These are phyloP conservation scores for Bradypus variegatus DNA, from an alignment of 2,797 vertebrate genomes.

Conservation along the genomic window DNA sequence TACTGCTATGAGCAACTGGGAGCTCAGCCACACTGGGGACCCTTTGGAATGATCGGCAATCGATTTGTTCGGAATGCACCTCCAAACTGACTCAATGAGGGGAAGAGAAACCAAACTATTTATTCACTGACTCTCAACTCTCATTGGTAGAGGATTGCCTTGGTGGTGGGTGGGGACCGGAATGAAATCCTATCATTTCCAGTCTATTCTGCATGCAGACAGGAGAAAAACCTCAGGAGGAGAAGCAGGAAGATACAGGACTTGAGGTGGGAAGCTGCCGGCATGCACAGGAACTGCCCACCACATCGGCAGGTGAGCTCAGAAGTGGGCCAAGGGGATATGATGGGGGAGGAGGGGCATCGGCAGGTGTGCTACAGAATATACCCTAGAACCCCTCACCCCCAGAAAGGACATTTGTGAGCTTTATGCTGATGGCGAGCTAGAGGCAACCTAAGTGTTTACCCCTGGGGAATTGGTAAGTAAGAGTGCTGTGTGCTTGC, in stretches of 20 bases:
- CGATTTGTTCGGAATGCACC: not conserved
- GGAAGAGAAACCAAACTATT: not conserved
- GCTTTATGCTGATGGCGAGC: not conserved
- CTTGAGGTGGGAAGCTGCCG: not conserved
- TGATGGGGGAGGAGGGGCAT: not conserved
- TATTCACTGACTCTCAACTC: not conserved
- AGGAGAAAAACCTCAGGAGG: not conserved
- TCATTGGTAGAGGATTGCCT: not conserved
- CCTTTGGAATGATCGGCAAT: not conserved
- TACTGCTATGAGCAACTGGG: not conserved
- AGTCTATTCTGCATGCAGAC: not conserved
- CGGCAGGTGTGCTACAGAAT: not conserved
- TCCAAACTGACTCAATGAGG: not conserved
- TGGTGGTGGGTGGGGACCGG: too few relatives aligned
- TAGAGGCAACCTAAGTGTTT: not conserved
- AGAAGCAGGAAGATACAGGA: not conserved
- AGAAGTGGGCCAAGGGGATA: not conserved
- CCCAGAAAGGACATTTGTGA: constrained; percentile 18
- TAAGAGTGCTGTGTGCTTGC: not conserved
- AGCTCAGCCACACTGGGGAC: not conserved
- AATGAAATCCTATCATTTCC: not conserved
- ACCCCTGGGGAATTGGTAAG: not conserved
- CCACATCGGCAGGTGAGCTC: not conserved
- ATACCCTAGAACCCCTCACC: not conserved
- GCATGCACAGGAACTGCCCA: not conserved